A percentile compares a stretch with the other conserved stretches of the same genome.
These are phyloP conservation scores for Hepsetus odoe DNA, from an alignment of 2,113 vertebrate genomes.

Conservation along the genomic window DNA sequence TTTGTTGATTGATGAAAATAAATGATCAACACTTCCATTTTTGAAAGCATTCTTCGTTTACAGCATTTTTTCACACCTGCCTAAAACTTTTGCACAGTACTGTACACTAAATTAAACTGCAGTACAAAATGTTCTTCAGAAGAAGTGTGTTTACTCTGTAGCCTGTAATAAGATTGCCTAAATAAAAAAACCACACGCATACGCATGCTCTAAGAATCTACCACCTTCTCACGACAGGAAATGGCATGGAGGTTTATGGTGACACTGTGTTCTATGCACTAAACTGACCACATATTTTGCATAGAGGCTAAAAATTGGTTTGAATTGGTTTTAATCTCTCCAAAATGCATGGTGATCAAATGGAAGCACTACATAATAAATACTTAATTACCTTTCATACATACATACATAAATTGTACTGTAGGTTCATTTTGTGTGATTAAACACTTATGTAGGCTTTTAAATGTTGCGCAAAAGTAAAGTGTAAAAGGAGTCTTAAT, in stretches of 20 bases:
- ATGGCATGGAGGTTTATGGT: background rate
- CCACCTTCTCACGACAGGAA: conserved; percentile 37
- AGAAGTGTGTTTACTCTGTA: background rate
- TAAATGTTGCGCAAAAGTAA: too few species aligned
- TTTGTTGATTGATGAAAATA: too few species aligned
- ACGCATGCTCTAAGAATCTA: background rate
- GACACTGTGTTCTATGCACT: background rate
- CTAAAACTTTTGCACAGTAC: too few species aligned
- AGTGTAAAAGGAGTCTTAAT: too few species aligned
- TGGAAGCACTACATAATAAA: background rate
- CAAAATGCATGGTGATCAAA: background rate
- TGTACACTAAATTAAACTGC: background rate
- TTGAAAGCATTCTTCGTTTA: too few species aligned
- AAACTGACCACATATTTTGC: background rate
- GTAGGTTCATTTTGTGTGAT: too few species aligned
- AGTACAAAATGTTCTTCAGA: conserved; percentile 29
- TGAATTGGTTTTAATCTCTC: background rate
- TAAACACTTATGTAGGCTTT: too few species aligned
- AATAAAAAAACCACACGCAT: conserved; percentile 20
- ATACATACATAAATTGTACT: too few species aligned
- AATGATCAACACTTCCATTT: too few species aligned
- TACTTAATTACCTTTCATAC: background rate
- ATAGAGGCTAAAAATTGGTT: background rate
- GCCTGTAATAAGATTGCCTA: conserved; percentile 14
- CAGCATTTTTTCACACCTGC: too few species aligned